Percentiles rank a stretch among this genome's conserved stretches.
Conservation (phyloP, 2,888 invertebrate genomes). For the Callimorpha dominula region DNA sequence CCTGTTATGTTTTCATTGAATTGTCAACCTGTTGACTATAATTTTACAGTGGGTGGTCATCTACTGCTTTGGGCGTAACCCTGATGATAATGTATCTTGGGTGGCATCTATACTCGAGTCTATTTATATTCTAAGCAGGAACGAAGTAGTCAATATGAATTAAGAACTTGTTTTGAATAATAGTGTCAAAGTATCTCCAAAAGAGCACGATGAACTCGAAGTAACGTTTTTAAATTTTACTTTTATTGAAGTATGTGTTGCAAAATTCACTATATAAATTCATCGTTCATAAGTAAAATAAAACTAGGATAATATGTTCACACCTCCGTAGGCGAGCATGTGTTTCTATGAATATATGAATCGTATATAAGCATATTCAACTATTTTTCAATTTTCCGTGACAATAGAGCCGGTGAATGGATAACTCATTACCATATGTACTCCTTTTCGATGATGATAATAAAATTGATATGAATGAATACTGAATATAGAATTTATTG, state of each 20-base stretch:
- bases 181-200: not conserved
- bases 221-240: no score
- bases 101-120: constrained; percentile 24
- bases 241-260: no score
- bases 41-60: constrained; percentile 36
- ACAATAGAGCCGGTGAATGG: constrained; percentile 77
- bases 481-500: constrained; percentile 21
- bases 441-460: constrained; percentile 36
- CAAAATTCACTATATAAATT: constrained; percentile 25
- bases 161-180: not conserved
- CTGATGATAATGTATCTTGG: constrained; percentile 29
- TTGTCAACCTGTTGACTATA: constrained; percentile 16
- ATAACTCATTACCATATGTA: constrained; percentile 64
- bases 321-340: constrained; percentile 47
- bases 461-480: constrained; percentile 38
- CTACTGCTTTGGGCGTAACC: constrained; percentile 36
- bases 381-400: constrained; percentile 84
- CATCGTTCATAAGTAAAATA: constrained; percentile 25
- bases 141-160: not conserved
- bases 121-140: constrained; percentile 17
- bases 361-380: constrained; percentile 66
- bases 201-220: no score
- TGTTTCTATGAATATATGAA: constrained; percentile 82
- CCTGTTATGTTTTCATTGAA: not conserved
- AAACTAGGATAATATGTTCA: constrained; percentile 51